Evolutionary conservation across 2,797 vertebrate species (phyloP).

Genomic region (Sebastes steindachneri): DNA sequence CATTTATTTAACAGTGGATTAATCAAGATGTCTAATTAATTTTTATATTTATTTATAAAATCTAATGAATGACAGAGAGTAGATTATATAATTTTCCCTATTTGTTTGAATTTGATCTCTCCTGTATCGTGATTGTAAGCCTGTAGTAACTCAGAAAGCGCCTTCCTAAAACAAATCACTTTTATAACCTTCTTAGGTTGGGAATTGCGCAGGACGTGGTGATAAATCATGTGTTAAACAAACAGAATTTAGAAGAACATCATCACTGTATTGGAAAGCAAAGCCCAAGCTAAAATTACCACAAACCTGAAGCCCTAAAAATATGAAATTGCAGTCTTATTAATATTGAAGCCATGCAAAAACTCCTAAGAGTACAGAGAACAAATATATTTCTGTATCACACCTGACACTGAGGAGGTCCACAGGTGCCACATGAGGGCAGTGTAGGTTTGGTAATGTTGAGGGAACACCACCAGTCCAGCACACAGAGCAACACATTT

Average conservation of each 20-base stretch:
- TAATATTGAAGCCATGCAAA: not conserved
- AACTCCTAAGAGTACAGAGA: not conserved
- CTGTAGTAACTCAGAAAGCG: not conserved
- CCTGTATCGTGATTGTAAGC: not conserved
- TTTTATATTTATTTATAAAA: not conserved
- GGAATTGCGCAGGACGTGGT: not conserved
- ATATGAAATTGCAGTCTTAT: not conserved
- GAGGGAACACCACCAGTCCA: not conserved
- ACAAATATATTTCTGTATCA: not conserved
- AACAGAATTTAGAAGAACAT: not conserved
- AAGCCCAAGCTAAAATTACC: not conserved
- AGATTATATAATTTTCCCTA: not conserved
- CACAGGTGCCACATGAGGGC: constrained; percentile 70
- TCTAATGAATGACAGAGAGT: not conserved
- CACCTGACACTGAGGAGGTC: constrained; percentile 10
- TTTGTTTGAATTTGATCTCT: not conserved
- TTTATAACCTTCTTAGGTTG: not conserved
- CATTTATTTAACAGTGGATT: not conserved
- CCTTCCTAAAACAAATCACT: not conserved
- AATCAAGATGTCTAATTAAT: not conserved
- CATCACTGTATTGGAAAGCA: not conserved
- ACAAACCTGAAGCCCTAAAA: not conserved
- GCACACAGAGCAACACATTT: not conserved
- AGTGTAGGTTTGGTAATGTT: constrained; percentile 49
- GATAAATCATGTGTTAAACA: not conserved